Percentiles rank a stretch among this genome's conserved stretches.
Conservation (phyloP, 1,140 invertebrate species). For the Papilio helenus region DNA sequence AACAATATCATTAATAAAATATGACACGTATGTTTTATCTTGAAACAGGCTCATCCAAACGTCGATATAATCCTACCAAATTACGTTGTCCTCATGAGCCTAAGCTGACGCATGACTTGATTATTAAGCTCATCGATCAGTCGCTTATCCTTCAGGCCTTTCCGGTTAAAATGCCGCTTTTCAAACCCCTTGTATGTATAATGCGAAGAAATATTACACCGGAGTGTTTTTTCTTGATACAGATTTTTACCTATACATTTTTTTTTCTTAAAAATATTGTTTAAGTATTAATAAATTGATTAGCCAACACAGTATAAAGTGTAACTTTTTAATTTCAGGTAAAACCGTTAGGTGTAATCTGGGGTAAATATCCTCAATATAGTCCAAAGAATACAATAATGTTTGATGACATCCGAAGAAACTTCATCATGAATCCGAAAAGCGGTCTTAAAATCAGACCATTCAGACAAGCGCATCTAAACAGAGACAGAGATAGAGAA, state of each 20-base stretch:
- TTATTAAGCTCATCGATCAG: slow-evolving; percentile 34
- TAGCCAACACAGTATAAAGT: too few relatives aligned
- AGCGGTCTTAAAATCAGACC: slow-evolving; percentile 95
- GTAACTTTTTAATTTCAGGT: slow-evolving; percentile 14
- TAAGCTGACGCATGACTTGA: slow-evolving; percentile 37
- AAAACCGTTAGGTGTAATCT: slow-evolving; percentile 98
- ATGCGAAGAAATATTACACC: background rate
- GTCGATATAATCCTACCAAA: slow-evolving; percentile 25
- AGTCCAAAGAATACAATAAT: slow-evolving; percentile 97
- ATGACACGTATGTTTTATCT: slow-evolving; percentile 24
- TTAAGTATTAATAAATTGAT: too few relatives aligned
- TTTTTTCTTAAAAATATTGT: too few relatives aligned
- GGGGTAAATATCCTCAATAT: slow-evolving; percentile 97
- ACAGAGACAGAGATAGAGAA: slow-evolving; percentile 93
- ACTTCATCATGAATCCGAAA: slow-evolving; percentile 99
- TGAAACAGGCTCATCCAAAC: slow-evolving; percentile 12
- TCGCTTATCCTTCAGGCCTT: slow-evolving; percentile 17
- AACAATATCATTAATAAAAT: slow-evolving; percentile 1
- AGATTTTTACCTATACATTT: too few relatives aligned
- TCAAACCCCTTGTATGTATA: background rate
- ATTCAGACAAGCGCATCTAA: slow-evolving; percentile 95
- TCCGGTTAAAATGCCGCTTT: slow-evolving; percentile 20
- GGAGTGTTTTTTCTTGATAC: background rate
- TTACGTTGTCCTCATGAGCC: slow-evolving; percentile 31
- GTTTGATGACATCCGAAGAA: slow-evolving; percentile 98